These are phyloP conservation scores for Hirtodrosophila confusa DNA, from an alignment of 2,888 invertebrate species.

Conservation along the genomic window DNA sequence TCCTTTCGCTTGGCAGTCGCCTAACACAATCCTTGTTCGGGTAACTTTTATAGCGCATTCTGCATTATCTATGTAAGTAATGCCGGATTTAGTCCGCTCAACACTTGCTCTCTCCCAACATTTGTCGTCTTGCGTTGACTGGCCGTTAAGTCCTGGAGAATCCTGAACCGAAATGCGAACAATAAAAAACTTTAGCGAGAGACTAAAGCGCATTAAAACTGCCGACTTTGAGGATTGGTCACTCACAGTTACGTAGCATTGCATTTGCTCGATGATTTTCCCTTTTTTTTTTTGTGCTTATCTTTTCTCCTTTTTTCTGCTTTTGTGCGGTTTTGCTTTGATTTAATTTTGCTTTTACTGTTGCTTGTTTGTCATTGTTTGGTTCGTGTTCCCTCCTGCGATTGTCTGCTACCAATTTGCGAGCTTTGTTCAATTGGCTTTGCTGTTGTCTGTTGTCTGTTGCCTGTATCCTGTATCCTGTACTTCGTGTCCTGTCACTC, in stretches of 20 bases:
- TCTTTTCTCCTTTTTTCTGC: constrained; percentile 26
- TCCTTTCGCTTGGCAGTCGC: neutral
- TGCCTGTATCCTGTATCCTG: neutral
- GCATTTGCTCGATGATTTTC: constrained; percentile 25
- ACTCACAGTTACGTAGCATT: constrained; percentile 29
- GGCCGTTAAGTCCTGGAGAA: constrained; percentile 51
- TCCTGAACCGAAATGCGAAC: constrained; percentile 30
- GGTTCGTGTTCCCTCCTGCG: constrained; percentile 7
- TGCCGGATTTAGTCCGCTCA: constrained; percentile 34
- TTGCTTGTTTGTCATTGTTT: constrained; percentile 53
- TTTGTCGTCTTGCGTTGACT: constrained; percentile 41
- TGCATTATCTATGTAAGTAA: constrained; percentile 30
- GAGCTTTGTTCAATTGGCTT: constrained; percentile 64
- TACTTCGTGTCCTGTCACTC: constrained; percentile 17
- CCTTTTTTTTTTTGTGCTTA: constrained; percentile 10
- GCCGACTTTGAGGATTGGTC: constrained; percentile 27
- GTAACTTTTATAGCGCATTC: constrained; percentile 39
- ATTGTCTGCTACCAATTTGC: constrained; percentile 54
- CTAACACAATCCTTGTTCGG: constrained; percentile 7
- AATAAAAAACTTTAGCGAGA: constrained; percentile 54
- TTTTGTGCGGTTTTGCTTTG: constrained; percentile 68
- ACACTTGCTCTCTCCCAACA: constrained; percentile 10
- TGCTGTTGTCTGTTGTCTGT: constrained; percentile 11
- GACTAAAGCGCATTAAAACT: constrained; percentile 59
- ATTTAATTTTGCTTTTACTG: constrained; percentile 69